Evolutionary conservation across 2,888 invertebrate species (phyloP).

Genomic region (Sicus ferrugineus): DNA sequence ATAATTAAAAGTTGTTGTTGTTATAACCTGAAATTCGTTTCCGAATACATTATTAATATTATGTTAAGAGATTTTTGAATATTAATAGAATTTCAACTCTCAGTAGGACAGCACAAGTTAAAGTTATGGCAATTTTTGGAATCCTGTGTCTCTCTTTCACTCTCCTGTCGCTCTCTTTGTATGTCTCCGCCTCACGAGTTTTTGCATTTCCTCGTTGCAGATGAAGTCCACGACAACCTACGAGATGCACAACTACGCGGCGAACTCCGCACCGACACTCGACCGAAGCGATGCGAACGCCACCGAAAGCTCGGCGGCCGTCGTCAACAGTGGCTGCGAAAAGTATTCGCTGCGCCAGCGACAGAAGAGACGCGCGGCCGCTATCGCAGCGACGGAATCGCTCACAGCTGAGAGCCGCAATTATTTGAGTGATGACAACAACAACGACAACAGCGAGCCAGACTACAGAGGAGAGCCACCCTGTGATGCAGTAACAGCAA

Average conservation of each 20-base stretch:
- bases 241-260: conserved; percentile 53
- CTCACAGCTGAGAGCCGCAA: conserved; percentile 49
- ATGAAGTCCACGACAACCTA: conserved; percentile 49
- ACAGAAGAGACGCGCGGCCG: conserved; percentile 68
- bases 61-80: background rate
- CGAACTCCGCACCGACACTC: conserved; percentile 16
- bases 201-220: conserved; percentile 34
- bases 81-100: background rate
- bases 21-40: no score
- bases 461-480: conserved; percentile 27
- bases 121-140: background rate
- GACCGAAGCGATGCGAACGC: conserved; percentile 9
- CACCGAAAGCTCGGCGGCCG: conserved; percentile 2
- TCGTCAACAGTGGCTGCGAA: conserved; percentile 59
- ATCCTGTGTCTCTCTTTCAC: background rate
- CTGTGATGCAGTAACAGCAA: background rate
- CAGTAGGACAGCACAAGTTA: background rate
- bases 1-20: background rate
- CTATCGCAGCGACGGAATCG: conserved; percentile 48
- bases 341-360: conserved; percentile 76
- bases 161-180: background rate
- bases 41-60: background rate
- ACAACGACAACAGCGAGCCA: background rate
- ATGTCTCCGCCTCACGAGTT: background rate
- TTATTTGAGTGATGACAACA: conserved; percentile 35